Evolutionary conservation across 2,113 vertebrate genomes (phyloP), one percentile per base, ranked within the genome.

Genomic region (Myxocyprinus asiaticus): DNA sequence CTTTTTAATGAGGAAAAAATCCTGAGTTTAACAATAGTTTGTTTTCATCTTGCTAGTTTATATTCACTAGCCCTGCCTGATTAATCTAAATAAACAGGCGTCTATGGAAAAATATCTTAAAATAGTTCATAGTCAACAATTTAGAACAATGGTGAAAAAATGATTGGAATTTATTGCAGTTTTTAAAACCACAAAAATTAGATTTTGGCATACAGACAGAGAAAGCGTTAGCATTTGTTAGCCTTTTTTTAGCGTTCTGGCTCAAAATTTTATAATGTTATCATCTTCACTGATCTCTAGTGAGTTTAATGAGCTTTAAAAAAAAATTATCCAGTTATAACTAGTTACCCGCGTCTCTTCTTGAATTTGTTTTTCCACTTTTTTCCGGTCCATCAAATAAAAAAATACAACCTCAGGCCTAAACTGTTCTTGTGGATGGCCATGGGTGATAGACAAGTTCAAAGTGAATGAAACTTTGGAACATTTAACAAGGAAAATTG

Each of bases 401-500:
- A 74, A 50, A 42, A 14, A 33, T 33, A 50, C 22, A 63, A 42
- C 45, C 17, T 42, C 10, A 50, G 7, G 17, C 6, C n/a, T 62
- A 50, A 47, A 74, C 7, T 0, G 0, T 6, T 63, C 4, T 63
- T 17, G 15, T 22, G 44, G 65, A 15, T 7, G 53, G 72, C 55
- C 72, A 59, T 17, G 62, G 62, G 62, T 72, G 53, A 50, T 6
- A 56, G 4, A 47, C 17, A 11, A 62, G 66, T 51, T 76, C 59
- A 66, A 1, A 2, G 0, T 42, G 45, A 78, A 47, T 7, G 22
- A 9, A 66, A 67, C 10, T 14, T 51, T 33, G 53, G n/a, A 65
- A 76, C 66, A 58, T 81, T 69, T 71, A 70, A 70, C 51, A 50
- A 58, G 47, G 3, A 67, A 77, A 69, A 47, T 17, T 58, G 22